A percentile compares a stretch with the other conserved stretches of the same genome.
Conservation (phyloP, 2,797 vertebrate genomes). For the Chaetophractus vellerosus region DNA sequence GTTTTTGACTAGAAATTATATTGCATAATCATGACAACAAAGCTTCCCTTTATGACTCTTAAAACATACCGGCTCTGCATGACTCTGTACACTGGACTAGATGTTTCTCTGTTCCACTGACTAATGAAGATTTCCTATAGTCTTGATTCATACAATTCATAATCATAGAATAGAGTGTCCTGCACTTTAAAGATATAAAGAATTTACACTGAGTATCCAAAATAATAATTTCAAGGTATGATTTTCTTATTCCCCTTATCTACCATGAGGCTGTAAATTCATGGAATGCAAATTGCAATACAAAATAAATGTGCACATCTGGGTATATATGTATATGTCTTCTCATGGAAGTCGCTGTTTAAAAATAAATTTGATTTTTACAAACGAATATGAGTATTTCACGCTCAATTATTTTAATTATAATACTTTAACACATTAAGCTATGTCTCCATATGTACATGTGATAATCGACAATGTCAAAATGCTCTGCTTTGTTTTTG, state of each 20-base stretch:
- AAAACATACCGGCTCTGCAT: not conserved
- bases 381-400: not conserved
- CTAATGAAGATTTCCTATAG: not conserved
- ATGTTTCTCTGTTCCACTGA: not conserved
- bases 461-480: not conserved
- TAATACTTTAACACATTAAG: not conserved
- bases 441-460: not conserved
- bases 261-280: not conserved
- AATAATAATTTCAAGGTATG: not conserved
- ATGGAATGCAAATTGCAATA: not conserved
- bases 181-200: not conserved
- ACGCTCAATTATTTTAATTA: not conserved
- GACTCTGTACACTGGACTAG: not conserved
- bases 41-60: not conserved
- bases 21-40: not conserved
- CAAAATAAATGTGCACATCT: not conserved
- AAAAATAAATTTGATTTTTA: constrained; percentile 45
- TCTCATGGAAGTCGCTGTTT: constrained; percentile 9
- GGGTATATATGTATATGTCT: not conserved
- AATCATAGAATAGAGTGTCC: not conserved
- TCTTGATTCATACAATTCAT: not conserved
- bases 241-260: not conserved
- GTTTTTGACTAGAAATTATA: not conserved
- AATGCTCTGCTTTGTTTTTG: not conserved
- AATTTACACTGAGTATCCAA: not conserved